Evolutionary conservation across 2,113 vertebrate species (phyloP), one percentile per base, ranked within the genome.

Genomic region (Barbus barbus): DNA sequence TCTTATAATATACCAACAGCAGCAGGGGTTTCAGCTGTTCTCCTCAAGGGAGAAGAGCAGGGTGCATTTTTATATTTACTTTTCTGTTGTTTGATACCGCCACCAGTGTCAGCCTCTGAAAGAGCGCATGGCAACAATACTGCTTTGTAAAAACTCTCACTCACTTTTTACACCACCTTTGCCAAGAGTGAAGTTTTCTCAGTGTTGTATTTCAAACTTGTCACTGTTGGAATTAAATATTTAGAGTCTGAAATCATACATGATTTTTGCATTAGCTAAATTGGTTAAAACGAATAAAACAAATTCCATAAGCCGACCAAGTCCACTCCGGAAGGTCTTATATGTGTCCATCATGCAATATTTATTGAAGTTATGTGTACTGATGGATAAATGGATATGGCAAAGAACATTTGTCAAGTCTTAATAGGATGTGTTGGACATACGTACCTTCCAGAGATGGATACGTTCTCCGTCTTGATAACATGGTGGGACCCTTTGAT

Each of bases 261-360:
- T 92, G 93, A 92, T 91, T 95, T 93, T 93, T 93, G 90, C 93
- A 93, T 93, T 94, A 94, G 93, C 89, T 89, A 92, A 91, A 95
- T 93, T 94, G 93, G 90, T 91, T 93, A 91, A 92, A 91, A 93
- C 90, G 87, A 91, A 91, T 90, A 89, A 90, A 93, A 93, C 90
- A 89, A 91, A 93, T 90, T 93, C 82, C 87, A 89, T 87, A 86
- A 90, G 87, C 56, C 71, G 14, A 13, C 33, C 72, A 44, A 58
- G 69, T 83, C 82, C 60, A 69, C 60, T 80, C 82, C 6, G 73
- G 53, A 60, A 81, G 69, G 56, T 76, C 56, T 28, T 85, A 36
- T 84, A 77, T 78, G 83, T 83, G 69, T 63, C 26, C 75, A 67
- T 84, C 65, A 71, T 41, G 80, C 9, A 60, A 31, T 83, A 38